Conservation (phyloP, 2,888 invertebrate species). For the Coenonympha arcania region DNA sequence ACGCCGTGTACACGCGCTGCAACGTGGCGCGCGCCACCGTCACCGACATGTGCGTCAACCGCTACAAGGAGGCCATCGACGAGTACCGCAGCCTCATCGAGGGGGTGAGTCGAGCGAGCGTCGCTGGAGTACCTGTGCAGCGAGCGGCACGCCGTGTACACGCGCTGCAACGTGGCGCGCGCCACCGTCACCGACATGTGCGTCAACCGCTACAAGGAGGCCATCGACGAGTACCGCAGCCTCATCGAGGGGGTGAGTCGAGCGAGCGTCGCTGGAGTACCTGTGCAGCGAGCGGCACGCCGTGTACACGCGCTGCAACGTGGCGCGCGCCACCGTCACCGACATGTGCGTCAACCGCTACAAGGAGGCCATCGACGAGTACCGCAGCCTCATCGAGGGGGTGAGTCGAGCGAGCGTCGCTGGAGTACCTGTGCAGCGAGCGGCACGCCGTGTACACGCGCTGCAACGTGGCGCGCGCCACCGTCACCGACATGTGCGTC, state of each 20-base stretch:
- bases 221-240: constrained; percentile 88
- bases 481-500: constrained; percentile 92
- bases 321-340: constrained; percentile 91
- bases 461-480: constrained; percentile 92
- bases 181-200: constrained; percentile 93
- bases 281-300: constrained; percentile 91
- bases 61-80: constrained; percentile 81
- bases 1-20: constrained; percentile 90
- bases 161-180: constrained; percentile 91
- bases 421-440: constrained; percentile 91
- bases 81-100: constrained; percentile 84
- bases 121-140: constrained; percentile 90
- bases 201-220: constrained; percentile 80
- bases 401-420: constrained; percentile 81
- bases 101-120: constrained; percentile 76
- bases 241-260: constrained; percentile 77
- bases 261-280: constrained; percentile 83
- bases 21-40: constrained; percentile 92
- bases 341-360: constrained; percentile 86
- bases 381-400: constrained; percentile 81
- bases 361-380: constrained; percentile 87
- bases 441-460: constrained; percentile 89
- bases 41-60: constrained; percentile 90
- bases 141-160: constrained; percentile 90
- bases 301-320: constrained; percentile 90